Conservation (phyloP, 2,888 invertebrate genomes). For the Lasius fuliginosus region DNA sequence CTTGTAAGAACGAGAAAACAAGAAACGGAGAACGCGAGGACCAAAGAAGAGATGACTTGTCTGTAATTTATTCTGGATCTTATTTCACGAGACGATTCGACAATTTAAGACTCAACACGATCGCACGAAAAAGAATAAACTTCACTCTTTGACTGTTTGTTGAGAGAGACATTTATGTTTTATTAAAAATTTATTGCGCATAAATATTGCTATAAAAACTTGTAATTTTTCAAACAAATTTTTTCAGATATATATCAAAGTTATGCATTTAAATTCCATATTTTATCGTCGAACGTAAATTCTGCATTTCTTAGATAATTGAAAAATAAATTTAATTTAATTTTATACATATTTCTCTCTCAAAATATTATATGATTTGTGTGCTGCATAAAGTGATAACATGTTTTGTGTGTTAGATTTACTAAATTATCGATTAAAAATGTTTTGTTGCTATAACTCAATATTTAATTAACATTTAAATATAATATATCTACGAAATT, state of each 20-base stretch:
- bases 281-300: not conserved
- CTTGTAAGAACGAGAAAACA: conserved; percentile 57
- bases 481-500: conserved; percentile 13
- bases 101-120: conserved; percentile 32
- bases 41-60: conserved; percentile 58
- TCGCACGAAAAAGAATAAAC: conserved; percentile 55
- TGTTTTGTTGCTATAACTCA: not conserved
- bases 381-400: not conserved
- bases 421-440: not conserved
- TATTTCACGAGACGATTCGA: conserved; percentile 72
- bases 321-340: not conserved
- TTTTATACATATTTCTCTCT: not conserved
- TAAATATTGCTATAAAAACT: not conserved
- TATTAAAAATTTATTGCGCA: not conserved
- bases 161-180: not conserved
- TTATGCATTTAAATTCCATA: not conserved
- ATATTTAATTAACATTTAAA: not conserved
- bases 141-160: not conserved
- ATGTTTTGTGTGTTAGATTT: not conserved
- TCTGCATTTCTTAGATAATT: not conserved
- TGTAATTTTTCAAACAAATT: not conserved
- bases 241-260: not conserved
- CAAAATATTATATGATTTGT: not conserved
- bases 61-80: conserved; percentile 76
- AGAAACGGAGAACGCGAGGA: conserved; percentile 28